Evolutionary conservation across 2,888 invertebrate genomes (phyloP).

Genomic region (Physocephala rufipes): DNA sequence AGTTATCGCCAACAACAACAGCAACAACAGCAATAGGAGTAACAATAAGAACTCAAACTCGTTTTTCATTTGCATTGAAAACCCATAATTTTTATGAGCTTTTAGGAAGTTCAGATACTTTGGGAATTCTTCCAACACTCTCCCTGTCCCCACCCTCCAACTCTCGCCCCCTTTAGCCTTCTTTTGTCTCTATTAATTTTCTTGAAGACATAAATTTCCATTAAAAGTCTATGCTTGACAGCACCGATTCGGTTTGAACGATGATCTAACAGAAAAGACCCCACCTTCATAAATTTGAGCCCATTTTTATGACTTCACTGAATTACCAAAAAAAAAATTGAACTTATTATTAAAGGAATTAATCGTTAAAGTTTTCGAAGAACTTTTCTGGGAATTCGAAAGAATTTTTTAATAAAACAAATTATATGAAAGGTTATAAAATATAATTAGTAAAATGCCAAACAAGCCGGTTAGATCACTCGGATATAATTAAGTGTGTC

Average conservation of each 20-base stretch:
- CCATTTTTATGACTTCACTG: constrained; percentile 23
- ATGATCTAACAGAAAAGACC: background rate
- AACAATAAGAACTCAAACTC: constrained; percentile 16
- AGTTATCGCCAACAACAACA: constrained; percentile 2
- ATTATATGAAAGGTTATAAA: background rate
- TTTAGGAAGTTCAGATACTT: constrained; percentile 26
- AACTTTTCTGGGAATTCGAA: background rate
- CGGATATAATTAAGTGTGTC: too few species aligned
- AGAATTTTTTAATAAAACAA: too few species aligned
- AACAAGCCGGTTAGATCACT: too few species aligned
- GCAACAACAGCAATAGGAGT: constrained; percentile 14
- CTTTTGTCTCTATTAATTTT: constrained; percentile 1
- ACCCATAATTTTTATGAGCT: constrained; percentile 54
- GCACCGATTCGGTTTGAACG: background rate
- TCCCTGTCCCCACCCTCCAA: background rate
- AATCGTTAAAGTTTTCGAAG: background rate
- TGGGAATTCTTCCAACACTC: background rate
- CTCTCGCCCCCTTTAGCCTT: background rate
- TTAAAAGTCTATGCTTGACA: constrained; percentile 17
- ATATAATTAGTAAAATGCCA: background rate
- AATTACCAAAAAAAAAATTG: background rate
- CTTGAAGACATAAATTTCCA: constrained; percentile 28
- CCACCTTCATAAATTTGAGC: constrained; percentile 18
- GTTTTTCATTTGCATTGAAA: constrained; percentile 57
- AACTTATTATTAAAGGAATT: constrained; percentile 8